Evolutionary conservation across 2,888 invertebrate species (phyloP).

Genomic region (Tetragnatha montana): DNA sequence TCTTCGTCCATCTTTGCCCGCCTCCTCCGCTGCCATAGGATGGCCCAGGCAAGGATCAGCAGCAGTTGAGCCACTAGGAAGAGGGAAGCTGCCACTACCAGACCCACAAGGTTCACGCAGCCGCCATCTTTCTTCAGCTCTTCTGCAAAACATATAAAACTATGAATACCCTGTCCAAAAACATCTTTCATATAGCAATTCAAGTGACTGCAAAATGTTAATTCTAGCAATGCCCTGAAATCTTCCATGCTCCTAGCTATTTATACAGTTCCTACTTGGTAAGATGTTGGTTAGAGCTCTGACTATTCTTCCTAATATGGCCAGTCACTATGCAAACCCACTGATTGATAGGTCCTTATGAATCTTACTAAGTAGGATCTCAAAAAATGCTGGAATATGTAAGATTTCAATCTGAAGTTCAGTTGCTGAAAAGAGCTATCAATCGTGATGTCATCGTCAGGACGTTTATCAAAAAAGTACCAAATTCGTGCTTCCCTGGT

Average conservation of each 20-base stretch:
- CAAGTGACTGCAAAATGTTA: not conserved
- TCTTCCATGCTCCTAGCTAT: not conserved
- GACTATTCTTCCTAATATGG: too few species aligned
- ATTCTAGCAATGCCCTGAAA: not conserved
- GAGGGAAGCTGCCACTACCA: constrained; percentile 89
- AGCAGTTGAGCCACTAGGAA: constrained; percentile 91
- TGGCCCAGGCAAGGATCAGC: constrained; percentile 91
- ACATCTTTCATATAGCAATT: not conserved
- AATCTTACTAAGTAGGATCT: too few species aligned
- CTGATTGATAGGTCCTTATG: too few species aligned
- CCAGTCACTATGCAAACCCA: too few species aligned
- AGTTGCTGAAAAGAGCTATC: too few species aligned
- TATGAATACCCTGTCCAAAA: not conserved
- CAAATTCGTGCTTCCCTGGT: too few species aligned
- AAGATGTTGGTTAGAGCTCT: too few species aligned
- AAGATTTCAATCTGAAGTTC: too few species aligned
- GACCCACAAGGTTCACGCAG: constrained; percentile 87
- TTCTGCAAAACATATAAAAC: constrained; percentile 16
- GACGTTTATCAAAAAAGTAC: too few species aligned
- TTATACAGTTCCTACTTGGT: too few species aligned
- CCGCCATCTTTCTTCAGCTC: constrained; percentile 53
- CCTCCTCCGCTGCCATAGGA: constrained; percentile 85
- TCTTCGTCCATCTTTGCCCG: constrained; percentile 61
- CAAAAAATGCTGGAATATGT: too few species aligned
- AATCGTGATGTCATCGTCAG: too few species aligned